Conservation (phyloP, 2,113 vertebrate genomes). For the Chroicocephalus ridibundus region DNA sequence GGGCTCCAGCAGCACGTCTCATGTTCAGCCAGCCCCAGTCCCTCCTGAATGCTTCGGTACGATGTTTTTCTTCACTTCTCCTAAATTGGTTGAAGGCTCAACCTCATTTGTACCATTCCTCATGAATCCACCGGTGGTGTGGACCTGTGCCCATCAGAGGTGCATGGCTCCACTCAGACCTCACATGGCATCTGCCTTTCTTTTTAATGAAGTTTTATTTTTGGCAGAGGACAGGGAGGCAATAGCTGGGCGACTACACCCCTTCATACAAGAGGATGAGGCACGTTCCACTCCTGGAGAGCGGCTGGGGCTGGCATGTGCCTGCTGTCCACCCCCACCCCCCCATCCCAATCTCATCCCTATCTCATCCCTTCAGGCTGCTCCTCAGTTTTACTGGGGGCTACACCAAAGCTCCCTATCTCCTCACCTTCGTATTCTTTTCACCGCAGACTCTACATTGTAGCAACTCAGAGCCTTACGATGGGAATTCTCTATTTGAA, state of each 20-base stretch:
- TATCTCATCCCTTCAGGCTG: background rate
- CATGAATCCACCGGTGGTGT: accelerated
- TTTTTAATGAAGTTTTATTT: background rate
- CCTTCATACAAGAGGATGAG: background rate
- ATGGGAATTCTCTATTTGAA: background rate
- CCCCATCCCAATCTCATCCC: too few species aligned
- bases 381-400: background rate
- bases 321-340: background rate
- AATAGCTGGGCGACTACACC: too few species aligned
- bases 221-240: background rate
- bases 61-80: background rate
- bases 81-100: background rate
- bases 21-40: background rate
- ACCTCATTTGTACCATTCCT: background rate
- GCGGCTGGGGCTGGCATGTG: accelerated
- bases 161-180: background rate
- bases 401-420: background rate
- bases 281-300: too few species aligned
- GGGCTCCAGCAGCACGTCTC: background rate
- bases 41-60: background rate
- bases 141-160: background rate
- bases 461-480: background rate
- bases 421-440: background rate
- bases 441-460: background rate
- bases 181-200: background rate